phyloP scores from a whole-genome alignment of 2,888 invertebrate species.

The Lasioglossum morio region DNA sequence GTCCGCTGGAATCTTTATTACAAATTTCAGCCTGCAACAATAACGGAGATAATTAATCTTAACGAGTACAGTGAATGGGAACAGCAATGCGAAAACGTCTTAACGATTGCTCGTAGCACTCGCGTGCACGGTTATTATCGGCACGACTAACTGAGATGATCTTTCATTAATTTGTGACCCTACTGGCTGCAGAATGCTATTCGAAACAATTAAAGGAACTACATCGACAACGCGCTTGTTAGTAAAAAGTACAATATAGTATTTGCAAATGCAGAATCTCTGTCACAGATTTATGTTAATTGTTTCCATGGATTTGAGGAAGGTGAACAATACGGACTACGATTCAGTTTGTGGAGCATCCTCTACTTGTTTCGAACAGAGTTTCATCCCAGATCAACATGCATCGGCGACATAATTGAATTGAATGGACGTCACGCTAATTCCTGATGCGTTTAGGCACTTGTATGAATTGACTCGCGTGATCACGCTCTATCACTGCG shows the following conservation, averaged over 20 bases:
- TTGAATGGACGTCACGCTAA: not conserved
- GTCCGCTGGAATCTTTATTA: conserved; percentile 64
- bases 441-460: conserved; percentile 52
- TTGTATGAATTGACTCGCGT: conserved; percentile 45
- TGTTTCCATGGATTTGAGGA: not conserved
- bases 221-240: not conserved
- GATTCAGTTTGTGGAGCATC: not conserved
- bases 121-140: conserved; percentile 20
- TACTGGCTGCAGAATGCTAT: not conserved
- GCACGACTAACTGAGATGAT: not conserved
- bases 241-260: not conserved
- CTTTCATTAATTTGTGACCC: not conserved
- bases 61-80: conserved; percentile 59
- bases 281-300: not conserved
- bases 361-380: conserved; percentile 2
- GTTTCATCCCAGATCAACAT: not conserved
- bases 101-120: conserved; percentile 43
- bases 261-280: not conserved
- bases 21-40: conserved; percentile 55
- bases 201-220: conserved; percentile 29
- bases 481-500: conserved; percentile 19
- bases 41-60: conserved; percentile 61
- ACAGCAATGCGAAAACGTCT: conserved; percentile 47
- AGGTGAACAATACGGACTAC: not conserved
- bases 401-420: conserved; percentile 9